Evolutionary conservation across 2,113 vertebrate species (phyloP).

Genomic region (Centrocercus urophasianus): DNA sequence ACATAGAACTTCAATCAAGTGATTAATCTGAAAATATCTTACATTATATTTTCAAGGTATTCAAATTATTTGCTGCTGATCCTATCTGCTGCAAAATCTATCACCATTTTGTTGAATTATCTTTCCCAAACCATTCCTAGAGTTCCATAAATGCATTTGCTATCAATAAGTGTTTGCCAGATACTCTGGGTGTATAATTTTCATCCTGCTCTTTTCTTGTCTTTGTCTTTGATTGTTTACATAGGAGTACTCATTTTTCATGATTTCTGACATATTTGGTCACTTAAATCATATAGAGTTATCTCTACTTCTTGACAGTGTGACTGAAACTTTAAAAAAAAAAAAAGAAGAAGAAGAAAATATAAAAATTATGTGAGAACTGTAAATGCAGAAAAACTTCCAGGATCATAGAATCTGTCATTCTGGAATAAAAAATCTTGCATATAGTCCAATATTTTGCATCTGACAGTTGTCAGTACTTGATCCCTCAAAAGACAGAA

Average conservation of each 20-base stretch:
- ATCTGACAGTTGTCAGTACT: background rate
- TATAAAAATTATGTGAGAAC: slow-evolving; percentile 1
- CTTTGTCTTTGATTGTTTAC: slow-evolving; percentile 25
- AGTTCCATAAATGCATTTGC: slow-evolving; percentile 17
- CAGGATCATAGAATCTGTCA: slow-evolving; percentile 4
- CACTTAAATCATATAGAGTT: slow-evolving; percentile 28
- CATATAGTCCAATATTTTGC: background rate
- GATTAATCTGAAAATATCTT: background rate
- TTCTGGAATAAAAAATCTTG: background rate
- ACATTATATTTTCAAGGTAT: background rate
- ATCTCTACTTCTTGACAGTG: slow-evolving; percentile 35
- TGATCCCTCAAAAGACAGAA: slow-evolving; percentile 10
- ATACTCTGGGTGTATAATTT: slow-evolving; percentile 24
- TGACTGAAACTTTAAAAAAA: background rate
- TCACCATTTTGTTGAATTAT: slow-evolving; percentile 5
- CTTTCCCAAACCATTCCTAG: background rate
- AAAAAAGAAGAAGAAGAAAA: background rate
- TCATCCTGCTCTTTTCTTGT: background rate
- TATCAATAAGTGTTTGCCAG: slow-evolving; percentile 21
- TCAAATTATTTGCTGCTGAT: background rate
- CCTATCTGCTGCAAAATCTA: slow-evolving; percentile 16
- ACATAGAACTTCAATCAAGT: background rate
- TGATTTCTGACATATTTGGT: slow-evolving; percentile 18
- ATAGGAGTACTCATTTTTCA: slow-evolving; percentile 12
- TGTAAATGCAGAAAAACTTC: slow-evolving; percentile 34